Evolutionary conservation across 2,888 invertebrate species (phyloP), one percentile per base, ranked within the genome.

Genomic region (Cecidostiba fungosa): DNA sequence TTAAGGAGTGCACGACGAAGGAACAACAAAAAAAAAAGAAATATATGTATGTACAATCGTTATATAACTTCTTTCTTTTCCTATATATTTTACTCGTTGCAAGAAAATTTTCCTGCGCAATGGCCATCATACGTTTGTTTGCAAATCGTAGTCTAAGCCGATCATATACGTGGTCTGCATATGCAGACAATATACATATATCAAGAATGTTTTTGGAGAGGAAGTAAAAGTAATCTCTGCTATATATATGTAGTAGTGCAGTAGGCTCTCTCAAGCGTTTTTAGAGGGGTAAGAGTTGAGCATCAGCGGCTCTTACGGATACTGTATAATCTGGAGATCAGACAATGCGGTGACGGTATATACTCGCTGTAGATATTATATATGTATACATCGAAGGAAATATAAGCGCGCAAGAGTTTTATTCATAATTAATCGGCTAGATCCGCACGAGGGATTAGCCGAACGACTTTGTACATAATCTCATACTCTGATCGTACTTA

Each of bases 391-490:
- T 83, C 62, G 85, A 85, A 79, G 72, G 73, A 77, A 76, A 86
- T 73, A 80, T 50, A 74, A 54, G 77, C 69, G 62, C 39, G 39
- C 39, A 29, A 66, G 70, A 80, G 78, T 80, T 80, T 86, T 80
- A 86, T 86, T 83, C 76, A 86, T 84, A 84, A 84, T 86, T 86
- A 84, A 86, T 81, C 86, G 86, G 29, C 86, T 26, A 73, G 79
- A 77, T 82, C 79, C 77, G 77, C n/a, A n/a, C 29, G 47, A 29
- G 72, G 80, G 81, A 84, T 84, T 77, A 84, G 74, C 77, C 59
- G 43, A 81, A 84, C 81, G 80, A 81, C 84, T 84, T 86, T 86
- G 86, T 86, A 84, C 86, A 84, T 86, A 86, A 84, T 84, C 77
- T 84, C 86, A 50, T 69, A 54, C 83, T 74, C 47, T 77, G 77